A percentile compares a stretch with the other conserved stretches of the same genome.
phyloP scores from a whole-genome alignment of 1,140 invertebrate species.

The Diuraphis noxia region DNA sequence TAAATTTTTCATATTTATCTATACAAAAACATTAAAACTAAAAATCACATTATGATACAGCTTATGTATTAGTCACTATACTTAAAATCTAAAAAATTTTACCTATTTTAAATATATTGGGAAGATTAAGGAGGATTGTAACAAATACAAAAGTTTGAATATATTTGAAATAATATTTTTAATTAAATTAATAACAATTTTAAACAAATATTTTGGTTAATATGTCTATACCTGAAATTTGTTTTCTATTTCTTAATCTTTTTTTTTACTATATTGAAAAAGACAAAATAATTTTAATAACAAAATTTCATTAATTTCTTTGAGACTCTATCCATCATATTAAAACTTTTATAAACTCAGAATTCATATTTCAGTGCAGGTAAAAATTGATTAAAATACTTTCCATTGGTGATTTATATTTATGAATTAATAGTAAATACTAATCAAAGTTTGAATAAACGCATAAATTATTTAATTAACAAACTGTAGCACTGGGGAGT shows the following conservation, averaged over 20 bases:
- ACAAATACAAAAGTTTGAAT: too few species aligned
- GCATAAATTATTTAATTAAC: conserved; percentile 49
- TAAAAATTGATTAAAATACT: conserved; percentile 24
- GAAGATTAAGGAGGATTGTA: too few species aligned
- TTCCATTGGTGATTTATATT: conserved; percentile 17
- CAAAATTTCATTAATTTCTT: neutral
- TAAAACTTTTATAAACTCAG: neutral
- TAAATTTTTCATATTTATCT: too few species aligned
- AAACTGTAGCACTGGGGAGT: conserved; percentile 14
- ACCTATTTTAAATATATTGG: too few species aligned
- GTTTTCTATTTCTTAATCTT: neutral
- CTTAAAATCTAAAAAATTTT: too few species aligned
- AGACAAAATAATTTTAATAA: neutral
- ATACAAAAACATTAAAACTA: too few species aligned
- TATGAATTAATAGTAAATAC: conserved; percentile 39
- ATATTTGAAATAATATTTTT: too few species aligned
- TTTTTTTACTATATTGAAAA: neutral
- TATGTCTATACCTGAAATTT: neutral
- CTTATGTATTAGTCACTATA: too few species aligned
- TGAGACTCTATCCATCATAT: neutral
- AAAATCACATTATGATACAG: too few species aligned
- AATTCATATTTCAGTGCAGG: neutral
- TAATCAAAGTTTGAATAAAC: conserved; percentile 42
- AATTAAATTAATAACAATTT: too few species aligned
- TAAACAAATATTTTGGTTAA: neutral